Conservation (phyloP, 1,140 invertebrate genomes). For the Helicoverpa zea region DNA sequence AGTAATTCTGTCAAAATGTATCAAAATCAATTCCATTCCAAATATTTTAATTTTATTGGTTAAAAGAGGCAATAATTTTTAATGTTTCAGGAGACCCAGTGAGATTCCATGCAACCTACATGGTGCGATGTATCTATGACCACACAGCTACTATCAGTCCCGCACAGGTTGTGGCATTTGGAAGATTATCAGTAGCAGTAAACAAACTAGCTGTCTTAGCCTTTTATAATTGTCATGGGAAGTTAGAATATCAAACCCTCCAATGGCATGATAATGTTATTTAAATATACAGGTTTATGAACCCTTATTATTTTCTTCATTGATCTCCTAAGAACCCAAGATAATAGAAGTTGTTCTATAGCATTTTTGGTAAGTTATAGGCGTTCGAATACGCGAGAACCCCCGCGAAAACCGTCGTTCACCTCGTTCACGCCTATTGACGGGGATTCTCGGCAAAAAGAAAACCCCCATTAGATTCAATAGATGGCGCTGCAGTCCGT, state of each 20-base stretch:
- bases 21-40: too few species aligned
- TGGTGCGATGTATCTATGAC: slow-evolving; percentile 86
- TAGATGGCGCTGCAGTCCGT: too few species aligned
- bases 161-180: slow-evolving; percentile 85
- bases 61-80: neutral
- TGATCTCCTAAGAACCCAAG: too few species aligned
- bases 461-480: too few species aligned
- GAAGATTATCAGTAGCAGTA: slow-evolving; percentile 87
- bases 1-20: too few species aligned
- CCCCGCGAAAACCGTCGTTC: too few species aligned
- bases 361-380: too few species aligned
- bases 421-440: too few species aligned
- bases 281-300: slow-evolving; percentile 48
- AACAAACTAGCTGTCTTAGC: slow-evolving; percentile 88
- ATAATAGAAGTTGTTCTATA: too few species aligned
- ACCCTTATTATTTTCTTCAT: neutral
- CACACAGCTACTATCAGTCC: slow-evolving; percentile 70
- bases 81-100: slow-evolving; percentile 87
- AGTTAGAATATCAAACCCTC: slow-evolving; percentile 87
- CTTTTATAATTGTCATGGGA: slow-evolving; percentile 71
- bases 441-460: too few species aligned
- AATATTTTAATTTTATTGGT: too few species aligned
- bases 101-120: slow-evolving; percentile 88
- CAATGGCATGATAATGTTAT: slow-evolving; percentile 86
- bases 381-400: too few species aligned